A percentile compares a stretch with the other conserved stretches of the same genome.
Conservation (phyloP, 53 echinoderm and acorn worm genomes). For the Luidia sarsii region DNA sequence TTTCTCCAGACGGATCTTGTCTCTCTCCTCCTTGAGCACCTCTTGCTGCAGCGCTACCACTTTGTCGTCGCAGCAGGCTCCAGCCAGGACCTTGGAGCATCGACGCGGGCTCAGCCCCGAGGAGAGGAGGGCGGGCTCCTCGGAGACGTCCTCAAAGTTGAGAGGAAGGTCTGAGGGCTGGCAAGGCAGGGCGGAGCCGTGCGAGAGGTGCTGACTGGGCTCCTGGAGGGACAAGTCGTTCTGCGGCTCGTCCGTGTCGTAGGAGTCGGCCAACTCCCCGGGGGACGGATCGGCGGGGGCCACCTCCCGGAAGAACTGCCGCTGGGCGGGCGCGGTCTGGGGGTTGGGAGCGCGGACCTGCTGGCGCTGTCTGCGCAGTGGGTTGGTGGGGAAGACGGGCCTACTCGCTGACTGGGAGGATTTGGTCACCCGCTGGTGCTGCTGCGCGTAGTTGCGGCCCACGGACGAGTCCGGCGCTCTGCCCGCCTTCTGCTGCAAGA, state of each 20-base stretch:
- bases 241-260: no score
- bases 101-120: not conserved
- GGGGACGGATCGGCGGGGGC: not conserved
- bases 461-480: not conserved
- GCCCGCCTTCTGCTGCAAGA: not conserved
- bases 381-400: not conserved
- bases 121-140: not conserved
- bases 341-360: no score
- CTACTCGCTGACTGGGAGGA: not conserved
- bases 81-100: constrained; percentile 4
- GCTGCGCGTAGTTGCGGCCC: not conserved
- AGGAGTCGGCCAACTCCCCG: no score
- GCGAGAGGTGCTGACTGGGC: no score
- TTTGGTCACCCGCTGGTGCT: not conserved
- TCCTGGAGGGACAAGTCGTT: no score
- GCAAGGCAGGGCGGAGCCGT: no score
- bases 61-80: constrained; percentile 19
- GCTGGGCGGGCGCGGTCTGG: not conserved
- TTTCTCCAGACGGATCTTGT: constrained; percentile 49
- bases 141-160: not conserved
- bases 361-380: not conserved
- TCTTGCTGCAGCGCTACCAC: constrained; percentile 28
- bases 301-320: not conserved
- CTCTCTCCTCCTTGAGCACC: constrained; percentile 42
- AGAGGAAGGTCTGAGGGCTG: not conserved